Evolutionary conservation across 1,140 invertebrate species (phyloP).

Genomic region (Semibalanus balanoides): DNA sequence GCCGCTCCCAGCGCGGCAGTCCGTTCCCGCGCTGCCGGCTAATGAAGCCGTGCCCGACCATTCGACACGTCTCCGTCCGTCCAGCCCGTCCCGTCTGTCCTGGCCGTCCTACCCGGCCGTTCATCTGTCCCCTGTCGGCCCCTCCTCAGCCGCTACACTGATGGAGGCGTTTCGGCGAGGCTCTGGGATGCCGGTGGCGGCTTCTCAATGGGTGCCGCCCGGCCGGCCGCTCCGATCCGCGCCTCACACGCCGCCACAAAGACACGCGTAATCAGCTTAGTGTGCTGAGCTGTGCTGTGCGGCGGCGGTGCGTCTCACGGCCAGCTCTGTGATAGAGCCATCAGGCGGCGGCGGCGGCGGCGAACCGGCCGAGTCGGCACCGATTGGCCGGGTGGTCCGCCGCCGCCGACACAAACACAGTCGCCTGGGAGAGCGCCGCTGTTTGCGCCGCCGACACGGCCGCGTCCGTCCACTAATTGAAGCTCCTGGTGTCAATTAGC

Average conservation of each 20-base stretch:
- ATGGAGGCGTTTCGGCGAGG: neutral
- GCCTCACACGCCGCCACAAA: neutral
- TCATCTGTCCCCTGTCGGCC: no score
- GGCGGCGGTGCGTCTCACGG: no score
- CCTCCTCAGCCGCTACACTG: neutral
- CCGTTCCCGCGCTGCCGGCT: neutral
- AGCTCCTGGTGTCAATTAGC: neutral
- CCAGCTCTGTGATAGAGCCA: neutral
- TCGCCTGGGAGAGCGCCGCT: neutral
- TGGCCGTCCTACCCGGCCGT: neutral
- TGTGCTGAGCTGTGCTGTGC: no score
- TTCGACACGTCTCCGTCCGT: no score
- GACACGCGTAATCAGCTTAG: neutral
- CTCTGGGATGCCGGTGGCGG: no score
- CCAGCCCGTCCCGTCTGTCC: neutral
- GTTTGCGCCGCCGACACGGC: neutral
- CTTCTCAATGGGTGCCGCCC: no score
- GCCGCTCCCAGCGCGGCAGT: neutral
- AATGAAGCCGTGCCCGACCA: neutral
- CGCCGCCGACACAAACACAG: neutral
- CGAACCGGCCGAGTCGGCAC: neutral
- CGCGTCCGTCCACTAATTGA: neutral
- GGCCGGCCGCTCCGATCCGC: no score
- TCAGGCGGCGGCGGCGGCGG: neutral
- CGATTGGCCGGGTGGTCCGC: neutral